Conservation (phyloP, 2,113 vertebrate genomes). For the Corythornis madagascariensis region DNA sequence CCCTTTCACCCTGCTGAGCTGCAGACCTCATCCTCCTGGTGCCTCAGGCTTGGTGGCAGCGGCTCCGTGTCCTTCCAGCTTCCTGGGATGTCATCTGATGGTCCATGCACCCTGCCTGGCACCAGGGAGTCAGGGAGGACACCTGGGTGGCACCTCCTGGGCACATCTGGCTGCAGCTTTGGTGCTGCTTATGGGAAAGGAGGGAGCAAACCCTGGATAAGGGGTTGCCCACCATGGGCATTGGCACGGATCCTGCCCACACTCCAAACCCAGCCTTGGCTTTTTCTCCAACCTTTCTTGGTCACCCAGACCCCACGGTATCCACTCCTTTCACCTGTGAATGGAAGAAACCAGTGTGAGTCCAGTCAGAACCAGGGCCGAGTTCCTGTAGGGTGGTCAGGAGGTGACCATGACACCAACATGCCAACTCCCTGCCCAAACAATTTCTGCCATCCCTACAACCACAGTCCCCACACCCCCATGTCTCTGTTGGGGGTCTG, state of each 20-base stretch:
- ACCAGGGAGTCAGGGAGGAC: neutral
- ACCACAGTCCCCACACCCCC: accelerated
- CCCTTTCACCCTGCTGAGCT: neutral
- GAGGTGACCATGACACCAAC: neutral
- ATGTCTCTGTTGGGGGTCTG: neutral
- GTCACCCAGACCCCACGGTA: accelerated
- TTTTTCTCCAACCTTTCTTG: neutral
- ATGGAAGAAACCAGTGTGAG: neutral
- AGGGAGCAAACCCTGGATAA: neutral
- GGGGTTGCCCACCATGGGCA: neutral
- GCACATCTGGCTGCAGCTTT: neutral
- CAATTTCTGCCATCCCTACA: neutral
- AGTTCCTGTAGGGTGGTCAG: accelerated
- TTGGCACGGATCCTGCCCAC: accelerated
- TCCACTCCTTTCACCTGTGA: neutral
- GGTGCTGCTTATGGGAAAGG: neutral
- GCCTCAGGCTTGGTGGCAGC: neutral
- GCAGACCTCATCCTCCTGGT: accelerated
- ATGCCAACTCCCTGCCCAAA: accelerated
- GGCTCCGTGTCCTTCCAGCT: neutral
- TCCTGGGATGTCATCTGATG: neutral
- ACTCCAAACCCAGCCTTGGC: accelerated
- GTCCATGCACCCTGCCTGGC: accelerated
- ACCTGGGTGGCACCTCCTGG: neutral
- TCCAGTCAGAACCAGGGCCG: accelerated